Percentiles rank a stretch among this genome's conserved stretches.
Evolutionary conservation across 1,140 invertebrate species (phyloP).

Genomic region (Acromyrmex echinatior): DNA sequence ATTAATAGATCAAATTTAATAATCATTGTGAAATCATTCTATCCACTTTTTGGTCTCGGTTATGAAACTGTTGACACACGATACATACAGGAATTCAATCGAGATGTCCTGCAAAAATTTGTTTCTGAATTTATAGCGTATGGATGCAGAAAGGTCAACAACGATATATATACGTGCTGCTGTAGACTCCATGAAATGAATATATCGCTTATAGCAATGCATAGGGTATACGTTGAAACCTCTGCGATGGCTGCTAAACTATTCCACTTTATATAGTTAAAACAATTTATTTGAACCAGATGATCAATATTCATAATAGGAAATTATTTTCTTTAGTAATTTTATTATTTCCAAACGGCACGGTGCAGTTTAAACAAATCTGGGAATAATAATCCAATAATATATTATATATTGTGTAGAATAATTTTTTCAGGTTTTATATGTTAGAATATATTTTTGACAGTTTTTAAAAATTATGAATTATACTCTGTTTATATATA

Average conservation of each 20-base stretch:
- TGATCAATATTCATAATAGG: neutral
- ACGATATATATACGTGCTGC: conserved; percentile 32
- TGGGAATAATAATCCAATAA: neutral
- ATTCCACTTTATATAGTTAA: conserved; percentile 23
- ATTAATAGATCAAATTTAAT: conserved; percentile 69
- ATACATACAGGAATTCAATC: conserved; percentile 42
- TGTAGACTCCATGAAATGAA: conserved; percentile 44
- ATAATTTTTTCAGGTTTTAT: neutral
- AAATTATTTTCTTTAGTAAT: conserved; percentile 35
- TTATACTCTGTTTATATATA: too few relatives aligned
- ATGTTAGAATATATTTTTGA: neutral
- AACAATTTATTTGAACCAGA: conserved; percentile 28
- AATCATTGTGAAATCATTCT: conserved; percentile 44
- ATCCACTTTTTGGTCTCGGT: conserved; percentile 10
- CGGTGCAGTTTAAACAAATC: neutral
- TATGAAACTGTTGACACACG: conserved; percentile 28
- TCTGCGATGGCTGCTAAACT: neutral
- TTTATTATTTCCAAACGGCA: neutral
- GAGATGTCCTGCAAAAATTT: conserved; percentile 55
- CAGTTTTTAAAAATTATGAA: too few relatives aligned
- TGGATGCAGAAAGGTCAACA: conserved; percentile 49
- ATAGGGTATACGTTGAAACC: conserved; percentile 17
- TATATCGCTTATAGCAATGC: conserved; percentile 19
- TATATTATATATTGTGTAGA: neutral
- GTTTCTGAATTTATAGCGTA: conserved; percentile 51